Base-by-base conservation (phyloP, 1,140 invertebrate genomes). In the Geopemphigus sp. region DNA sequence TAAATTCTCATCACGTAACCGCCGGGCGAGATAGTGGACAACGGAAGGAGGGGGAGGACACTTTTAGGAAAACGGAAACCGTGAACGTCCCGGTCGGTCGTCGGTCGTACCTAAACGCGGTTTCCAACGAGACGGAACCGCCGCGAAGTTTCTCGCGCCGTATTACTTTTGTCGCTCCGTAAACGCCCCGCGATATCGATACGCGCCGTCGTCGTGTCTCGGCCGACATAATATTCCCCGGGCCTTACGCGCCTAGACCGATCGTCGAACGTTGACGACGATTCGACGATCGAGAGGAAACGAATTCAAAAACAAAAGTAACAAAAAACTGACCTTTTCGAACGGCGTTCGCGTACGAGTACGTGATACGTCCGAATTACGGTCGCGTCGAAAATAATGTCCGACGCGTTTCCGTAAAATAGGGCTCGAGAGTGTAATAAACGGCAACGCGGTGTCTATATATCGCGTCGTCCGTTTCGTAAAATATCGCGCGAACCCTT, bases 1-100 rank as follows among this genome's bases (percentile, higher is more conserved):
- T 74, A 74, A 74, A 74, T 74, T 54, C 72, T 19, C 54, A 74
- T 74, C 72, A 74, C 72, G 72, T 74, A 57, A 26, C 39, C 6
- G 50, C 15, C 1, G 8, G 19, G 5, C 39, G 17, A n/a, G n/a
- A n/a, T n/a, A n/a, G 50, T n/a, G 72, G 54, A 57, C 57, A 57
- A 74, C 70, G 8, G 72, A n/a, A n/a, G n/a, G n/a, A n/a, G n/a
- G n/a, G n/a, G n/a, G n/a, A n/a, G n/a, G n/a, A 19, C 29, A 54
- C 72, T 57, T 57, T 74, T 57, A 56, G n/a, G n/a, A 57, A 57
- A 39, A 32, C 72, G 57, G 54, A 57, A 74, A 57, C 57, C 72
- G 72, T 74, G 72, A 74, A 29, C n/a, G 39, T 74, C 57, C 57
- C 57, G 29, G 57, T 19, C 57, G 57, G n/a, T 54, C 32, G 53